phyloP scores from a whole-genome alignment of 35 echinoderm and acorn worm species.

The Hemicentrotus pulcherrimus region DNA sequence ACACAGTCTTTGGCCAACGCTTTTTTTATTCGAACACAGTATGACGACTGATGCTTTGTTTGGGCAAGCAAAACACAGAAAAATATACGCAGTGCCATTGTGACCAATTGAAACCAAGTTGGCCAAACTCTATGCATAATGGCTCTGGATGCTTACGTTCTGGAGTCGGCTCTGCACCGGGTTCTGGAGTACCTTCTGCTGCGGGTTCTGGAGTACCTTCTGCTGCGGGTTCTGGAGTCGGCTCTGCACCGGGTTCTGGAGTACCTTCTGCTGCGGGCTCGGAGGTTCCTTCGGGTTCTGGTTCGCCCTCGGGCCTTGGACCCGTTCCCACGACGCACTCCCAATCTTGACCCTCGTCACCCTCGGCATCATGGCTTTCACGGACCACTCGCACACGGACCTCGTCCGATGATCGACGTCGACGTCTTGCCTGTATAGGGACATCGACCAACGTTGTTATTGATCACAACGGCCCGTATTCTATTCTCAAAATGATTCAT shows the following conservation, averaged over 20 bases:
- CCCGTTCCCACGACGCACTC: constrained; percentile 12
- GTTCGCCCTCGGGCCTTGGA: constrained; percentile 63
- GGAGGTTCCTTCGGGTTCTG: constrained; percentile 61
- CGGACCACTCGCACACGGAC: constrained; percentile 1
- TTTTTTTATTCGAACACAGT: too few relatives aligned
- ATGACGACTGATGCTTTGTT: too few relatives aligned
- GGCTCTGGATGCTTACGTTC: neutral
- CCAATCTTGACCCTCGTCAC: neutral
- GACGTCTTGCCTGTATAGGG: constrained; percentile 9
- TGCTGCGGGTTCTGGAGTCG: too few relatives aligned
- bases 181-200: too few relatives aligned
- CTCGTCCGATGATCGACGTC: neutral
- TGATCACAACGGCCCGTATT: neutral
- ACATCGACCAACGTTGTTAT: neutral
- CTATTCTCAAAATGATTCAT: too few relatives aligned
- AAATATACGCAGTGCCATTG: too few relatives aligned
- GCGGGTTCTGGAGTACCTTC: too few relatives aligned
- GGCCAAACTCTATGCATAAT: neutral
- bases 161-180: neutral
- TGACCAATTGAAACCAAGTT: neutral
- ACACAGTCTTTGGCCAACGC: too few relatives aligned
- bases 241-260: too few relatives aligned
- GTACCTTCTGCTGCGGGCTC: constrained; percentile 32
- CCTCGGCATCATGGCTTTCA: neutral
- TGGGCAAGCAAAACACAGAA: too few relatives aligned